Base-by-base conservation (phyloP, 1,140 invertebrate species). In the Scaptomyza graminum region DNA sequence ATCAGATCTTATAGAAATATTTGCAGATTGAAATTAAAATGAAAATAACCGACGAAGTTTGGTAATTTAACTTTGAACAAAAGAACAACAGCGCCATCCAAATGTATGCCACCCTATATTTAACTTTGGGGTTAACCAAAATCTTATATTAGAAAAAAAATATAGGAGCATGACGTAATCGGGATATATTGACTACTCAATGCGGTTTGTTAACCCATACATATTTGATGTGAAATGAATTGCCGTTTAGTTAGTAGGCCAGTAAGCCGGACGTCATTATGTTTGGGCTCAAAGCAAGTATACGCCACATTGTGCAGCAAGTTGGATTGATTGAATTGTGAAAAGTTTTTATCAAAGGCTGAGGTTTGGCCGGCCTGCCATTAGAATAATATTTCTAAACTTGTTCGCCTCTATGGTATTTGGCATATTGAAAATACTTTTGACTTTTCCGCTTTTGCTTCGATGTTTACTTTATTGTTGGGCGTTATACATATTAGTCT, bases 261-360 rank as follows among this genome's bases (percentile, higher is more conserved):
- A 18, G 16, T 31, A 57, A 46, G 15, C 34, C 55, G 55, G 55
- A 67, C 46, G 18, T 55, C 50, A 49, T 63, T 55, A 63, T 12
- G 44, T 5, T 4, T 39, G 18, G n/a, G 12, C 22, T 47, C 7
- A 28, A 31, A 66, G 49, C 60, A 83, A 74, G 79, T 39, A 82
- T 82, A 70, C 79, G 74, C 69, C 68, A 52, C 47, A 61, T 43
- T 67, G 74, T 54, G 39, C n/a, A 22, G 37, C 28, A 72, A 72
- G 56, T 66, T 61, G 59, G 76, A 83, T 83, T 84, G 79, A 83
- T 84, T 79, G 79, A 83, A 84, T 84, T 74, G 79, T 83, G 75
- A 84, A 83, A 83, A 83, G 71, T 83, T 83, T 79, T 68, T 83
- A 83, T 83, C 74, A 79, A 83, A 75, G 68, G 65, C 79, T 72